Conservation (phyloP, 2,888 invertebrate genomes). For the Cyclophora punctaria region DNA sequence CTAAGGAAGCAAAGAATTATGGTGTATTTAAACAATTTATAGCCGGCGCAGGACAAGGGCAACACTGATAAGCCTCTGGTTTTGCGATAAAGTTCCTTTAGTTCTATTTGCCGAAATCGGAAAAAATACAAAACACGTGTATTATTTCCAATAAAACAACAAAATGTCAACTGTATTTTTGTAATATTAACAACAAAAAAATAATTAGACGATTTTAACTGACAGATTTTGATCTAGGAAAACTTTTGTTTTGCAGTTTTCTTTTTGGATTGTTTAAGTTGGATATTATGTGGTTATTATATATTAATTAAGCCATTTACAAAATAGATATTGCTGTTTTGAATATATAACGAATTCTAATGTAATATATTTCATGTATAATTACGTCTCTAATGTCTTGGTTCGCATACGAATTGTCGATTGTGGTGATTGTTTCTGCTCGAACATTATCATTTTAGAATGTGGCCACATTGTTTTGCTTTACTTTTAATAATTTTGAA, state of each 20-base stretch:
- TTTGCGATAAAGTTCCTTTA: constrained; percentile 52
- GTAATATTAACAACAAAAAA: neutral
- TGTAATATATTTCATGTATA: constrained; percentile 58
- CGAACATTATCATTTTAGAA: constrained; percentile 28
- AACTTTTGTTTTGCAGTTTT: neutral
- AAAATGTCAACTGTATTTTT: constrained; percentile 1
- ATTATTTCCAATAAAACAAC: neutral
- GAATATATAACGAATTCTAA: constrained; percentile 68
- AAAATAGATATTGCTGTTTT: constrained; percentile 46
- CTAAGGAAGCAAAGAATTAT: constrained; percentile 68
- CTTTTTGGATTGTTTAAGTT: constrained; percentile 5
- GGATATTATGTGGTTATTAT: constrained; percentile 1
- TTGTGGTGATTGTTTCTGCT: constrained; percentile 48
- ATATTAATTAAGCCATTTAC: constrained; percentile 41
- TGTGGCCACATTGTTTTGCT: constrained; percentile 29
- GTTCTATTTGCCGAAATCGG: constrained; percentile 39
- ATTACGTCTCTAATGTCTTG: constrained; percentile 48
- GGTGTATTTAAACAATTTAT: constrained; percentile 70
- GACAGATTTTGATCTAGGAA: too few relatives aligned
- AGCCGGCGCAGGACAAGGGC: constrained; percentile 59
- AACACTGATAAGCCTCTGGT: constrained; percentile 56
- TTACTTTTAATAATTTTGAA: constrained; percentile 25
- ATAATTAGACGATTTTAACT: neutral
- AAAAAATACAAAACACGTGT: constrained; percentile 11
- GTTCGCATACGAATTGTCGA: constrained; percentile 65